phyloP scores from a whole-genome alignment of 2,797 vertebrate species.

The Prunella strophiata region DNA sequence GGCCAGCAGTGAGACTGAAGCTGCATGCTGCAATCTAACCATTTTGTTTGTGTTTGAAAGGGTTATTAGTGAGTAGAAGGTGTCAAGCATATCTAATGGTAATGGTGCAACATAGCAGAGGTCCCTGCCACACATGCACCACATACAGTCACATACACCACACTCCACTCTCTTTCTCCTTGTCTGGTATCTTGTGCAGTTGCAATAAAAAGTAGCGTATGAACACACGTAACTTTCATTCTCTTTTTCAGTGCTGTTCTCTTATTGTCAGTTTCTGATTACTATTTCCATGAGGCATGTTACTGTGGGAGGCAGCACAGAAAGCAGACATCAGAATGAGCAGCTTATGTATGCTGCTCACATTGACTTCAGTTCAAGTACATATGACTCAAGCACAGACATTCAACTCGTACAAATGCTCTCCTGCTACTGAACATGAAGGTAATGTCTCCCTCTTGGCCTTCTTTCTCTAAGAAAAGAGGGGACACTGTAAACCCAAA shows the following conservation, averaged over 20 bases:
- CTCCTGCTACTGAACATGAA: neutral
- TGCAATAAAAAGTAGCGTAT: neutral
- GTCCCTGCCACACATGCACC: too few relatives aligned
- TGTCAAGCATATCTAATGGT: neutral
- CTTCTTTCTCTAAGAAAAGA: neutral
- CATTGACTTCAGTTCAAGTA: neutral
- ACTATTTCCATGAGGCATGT: neutral
- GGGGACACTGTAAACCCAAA: neutral
- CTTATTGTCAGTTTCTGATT: neutral
- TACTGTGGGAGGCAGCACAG: neutral
- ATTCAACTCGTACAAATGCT: neutral
- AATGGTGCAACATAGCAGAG: accelerated
- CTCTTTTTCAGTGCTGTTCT: neutral
- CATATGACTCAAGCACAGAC: neutral
- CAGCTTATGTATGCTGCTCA: neutral
- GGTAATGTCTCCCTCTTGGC: neutral
- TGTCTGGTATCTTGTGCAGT: neutral
- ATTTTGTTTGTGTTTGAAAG: neutral
- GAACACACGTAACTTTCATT: neutral
- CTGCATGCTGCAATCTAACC: neutral
- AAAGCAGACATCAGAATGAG: neutral
- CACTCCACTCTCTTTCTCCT: neutral
- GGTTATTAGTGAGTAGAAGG: neutral
- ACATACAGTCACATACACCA: neutral
- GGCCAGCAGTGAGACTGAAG: neutral